Evolutionary conservation across 2,797 vertebrate genomes (phyloP).

Genomic region (Centropyge bicolor): DNA sequence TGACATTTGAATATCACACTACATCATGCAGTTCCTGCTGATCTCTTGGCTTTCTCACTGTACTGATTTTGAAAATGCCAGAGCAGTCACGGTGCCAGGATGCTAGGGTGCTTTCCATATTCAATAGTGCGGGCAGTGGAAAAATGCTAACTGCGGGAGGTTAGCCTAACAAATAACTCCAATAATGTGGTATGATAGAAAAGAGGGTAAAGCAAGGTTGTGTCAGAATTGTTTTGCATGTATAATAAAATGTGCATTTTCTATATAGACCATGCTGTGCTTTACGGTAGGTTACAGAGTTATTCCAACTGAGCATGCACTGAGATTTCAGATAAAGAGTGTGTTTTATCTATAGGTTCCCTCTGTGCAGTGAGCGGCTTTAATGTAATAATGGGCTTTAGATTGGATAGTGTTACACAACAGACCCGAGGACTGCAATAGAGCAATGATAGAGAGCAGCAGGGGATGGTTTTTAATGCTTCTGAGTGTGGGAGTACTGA

Average conservation of each 20-base stretch:
- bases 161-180: conserved; percentile 27
- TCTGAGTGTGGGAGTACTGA: conserved; percentile 48
- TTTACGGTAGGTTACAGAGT: conserved; percentile 10
- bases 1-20: conserved; percentile 20
- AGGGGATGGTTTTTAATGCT: conserved; percentile 43
- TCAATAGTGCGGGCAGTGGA: conserved; percentile 31
- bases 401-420: conserved; percentile 53
- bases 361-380: conserved; percentile 51
- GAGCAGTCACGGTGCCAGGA: conserved; percentile 33
- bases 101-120: conserved; percentile 39
- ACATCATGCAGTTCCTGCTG: conserved; percentile 17
- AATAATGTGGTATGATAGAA: conserved; percentile 32
- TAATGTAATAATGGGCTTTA: conserved; percentile 66
- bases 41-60: conserved; percentile 40
- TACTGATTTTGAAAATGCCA: conserved; percentile 38
- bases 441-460: conserved; percentile 45
- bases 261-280: conserved; percentile 8
- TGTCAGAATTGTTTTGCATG: conserved; percentile 26
- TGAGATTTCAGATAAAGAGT: conserved; percentile 42
- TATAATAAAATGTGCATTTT: conserved; percentile 26
- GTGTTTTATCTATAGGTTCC: conserved; percentile 36
- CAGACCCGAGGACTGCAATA: conserved; percentile 38
- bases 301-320: conserved; percentile 18
- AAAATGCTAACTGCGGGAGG: conserved; percentile 36
- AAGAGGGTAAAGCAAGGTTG: conserved; percentile 12